These are phyloP conservation scores for Nasonia longicornis DNA, from an alignment of 1,140 invertebrate species.

Conservation along the genomic window DNA sequence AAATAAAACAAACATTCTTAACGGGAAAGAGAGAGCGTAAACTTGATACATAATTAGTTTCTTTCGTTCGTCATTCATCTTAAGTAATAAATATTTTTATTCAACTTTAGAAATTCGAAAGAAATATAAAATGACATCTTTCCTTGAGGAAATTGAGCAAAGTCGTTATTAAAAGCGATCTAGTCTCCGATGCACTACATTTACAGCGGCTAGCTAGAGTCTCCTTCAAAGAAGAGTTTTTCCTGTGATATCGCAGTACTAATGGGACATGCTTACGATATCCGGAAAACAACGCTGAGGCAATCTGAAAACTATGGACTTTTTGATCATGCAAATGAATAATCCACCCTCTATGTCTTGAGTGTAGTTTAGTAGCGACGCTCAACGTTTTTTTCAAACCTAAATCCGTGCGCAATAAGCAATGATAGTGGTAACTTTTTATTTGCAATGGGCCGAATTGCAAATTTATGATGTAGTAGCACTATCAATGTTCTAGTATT, in stretches of 20 bases:
- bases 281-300: conserved; percentile 69
- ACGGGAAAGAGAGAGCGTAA: conserved; percentile 58
- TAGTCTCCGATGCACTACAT: conserved; percentile 34
- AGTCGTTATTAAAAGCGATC: conserved; percentile 20
- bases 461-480: conserved; percentile 29
- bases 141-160: conserved; percentile 18
- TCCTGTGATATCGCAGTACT: conserved; percentile 45
- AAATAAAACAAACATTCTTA: conserved; percentile 25
- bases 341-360: conserved; percentile 59
- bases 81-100: conserved; percentile 30
- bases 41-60: conserved; percentile 52
- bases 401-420: conserved; percentile 9
- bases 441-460: conserved; percentile 25
- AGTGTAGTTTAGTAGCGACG: conserved; percentile 47
- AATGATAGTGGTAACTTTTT: conserved; percentile 40
- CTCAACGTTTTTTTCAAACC: conserved; percentile 45
- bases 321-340: conserved; percentile 68
- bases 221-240: conserved; percentile 53
- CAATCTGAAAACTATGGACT: conserved; percentile 70
- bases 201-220: conserved; percentile 52
- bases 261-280: conserved; percentile 65
- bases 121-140: conserved; percentile 23
- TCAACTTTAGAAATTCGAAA: neutral
- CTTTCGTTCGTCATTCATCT: conserved; percentile 49
- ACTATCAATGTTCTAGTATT: conserved; percentile 43